Percentiles rank a stretch among this genome's conserved stretches.
phyloP scores from a whole-genome alignment of 2,113 vertebrate genomes.

The Rhinolophus sinicus region DNA sequence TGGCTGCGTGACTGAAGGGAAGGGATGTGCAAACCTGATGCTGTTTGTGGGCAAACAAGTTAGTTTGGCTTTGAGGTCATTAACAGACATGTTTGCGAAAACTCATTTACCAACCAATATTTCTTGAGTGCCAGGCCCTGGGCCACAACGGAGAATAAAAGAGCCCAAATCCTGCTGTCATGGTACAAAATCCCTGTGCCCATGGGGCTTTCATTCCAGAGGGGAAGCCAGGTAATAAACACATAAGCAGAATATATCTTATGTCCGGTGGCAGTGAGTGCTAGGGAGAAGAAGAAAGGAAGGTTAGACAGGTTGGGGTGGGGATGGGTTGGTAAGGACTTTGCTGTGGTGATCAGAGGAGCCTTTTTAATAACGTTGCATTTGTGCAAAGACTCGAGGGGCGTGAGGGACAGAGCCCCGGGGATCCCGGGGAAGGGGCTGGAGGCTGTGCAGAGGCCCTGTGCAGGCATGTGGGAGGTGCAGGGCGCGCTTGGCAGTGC shows the following conservation, averaged over 20 bases:
- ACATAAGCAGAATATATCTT: rapidly evolving
- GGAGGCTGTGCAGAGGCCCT: not conserved
- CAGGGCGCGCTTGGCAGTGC: rapidly evolving
- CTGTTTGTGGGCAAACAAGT: rapidly evolving
- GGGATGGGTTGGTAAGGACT: rapidly evolving
- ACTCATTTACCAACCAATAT: not conserved
- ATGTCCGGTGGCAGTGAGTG: rapidly evolving
- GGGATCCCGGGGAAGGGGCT: not conserved
- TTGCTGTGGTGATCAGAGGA: not conserved
- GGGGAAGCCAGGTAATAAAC: not conserved
- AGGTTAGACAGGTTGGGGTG: rapidly evolving
- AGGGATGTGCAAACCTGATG: rapidly evolving
- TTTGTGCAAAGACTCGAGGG: not conserved
- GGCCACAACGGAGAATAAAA: no score
- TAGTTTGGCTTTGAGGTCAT: not conserved
- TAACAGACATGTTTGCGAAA: rapidly evolving
- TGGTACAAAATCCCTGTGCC: not conserved
- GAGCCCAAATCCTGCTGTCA: not conserved
- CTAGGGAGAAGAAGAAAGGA: not conserved
- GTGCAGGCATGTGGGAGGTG: not conserved
- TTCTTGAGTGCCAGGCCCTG: not conserved
- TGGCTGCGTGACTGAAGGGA: rapidly evolving
- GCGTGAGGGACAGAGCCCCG: not conserved
- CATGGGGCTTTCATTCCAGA: rapidly evolving
- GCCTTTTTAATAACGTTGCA: not conserved